Evolutionary conservation across 2,888 invertebrate genomes (phyloP).

Genomic region (Ethmia dodecea): DNA sequence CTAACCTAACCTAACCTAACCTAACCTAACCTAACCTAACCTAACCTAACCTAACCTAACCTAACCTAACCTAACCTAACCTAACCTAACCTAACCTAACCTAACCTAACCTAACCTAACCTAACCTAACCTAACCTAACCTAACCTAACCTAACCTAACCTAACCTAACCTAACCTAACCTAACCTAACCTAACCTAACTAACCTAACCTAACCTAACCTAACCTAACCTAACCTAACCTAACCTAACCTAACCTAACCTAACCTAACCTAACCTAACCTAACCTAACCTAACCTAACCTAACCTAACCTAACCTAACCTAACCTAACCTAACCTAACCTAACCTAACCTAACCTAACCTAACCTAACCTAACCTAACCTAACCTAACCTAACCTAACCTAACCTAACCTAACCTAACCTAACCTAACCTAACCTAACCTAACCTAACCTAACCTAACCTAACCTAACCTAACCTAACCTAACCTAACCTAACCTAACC

Average conservation of each 20-base stretch:
- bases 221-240: conserved; percentile 30
- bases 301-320: conserved; percentile 28
- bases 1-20: too few species aligned
- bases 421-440: conserved; percentile 27
- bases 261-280: conserved; percentile 23
- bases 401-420: conserved; percentile 27
- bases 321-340: conserved; percentile 29
- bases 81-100: too few species aligned
- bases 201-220: conserved; percentile 25
- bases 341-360: conserved; percentile 30
- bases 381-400: conserved; percentile 29
- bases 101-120: too few species aligned
- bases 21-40: too few species aligned
- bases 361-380: conserved; percentile 32
- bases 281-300: conserved; percentile 27
- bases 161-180: conserved; percentile 19
- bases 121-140: conserved; percentile 19
- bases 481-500: conserved; percentile 24
- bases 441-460: conserved; percentile 27
- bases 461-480: conserved; percentile 27
- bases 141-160: conserved; percentile 21
- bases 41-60: too few species aligned
- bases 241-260: conserved; percentile 26
- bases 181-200: conserved; percentile 25
- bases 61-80: too few species aligned